phyloP scores from a whole-genome alignment of 2,888 invertebrate species.

The Schizotus pectinicornis region DNA sequence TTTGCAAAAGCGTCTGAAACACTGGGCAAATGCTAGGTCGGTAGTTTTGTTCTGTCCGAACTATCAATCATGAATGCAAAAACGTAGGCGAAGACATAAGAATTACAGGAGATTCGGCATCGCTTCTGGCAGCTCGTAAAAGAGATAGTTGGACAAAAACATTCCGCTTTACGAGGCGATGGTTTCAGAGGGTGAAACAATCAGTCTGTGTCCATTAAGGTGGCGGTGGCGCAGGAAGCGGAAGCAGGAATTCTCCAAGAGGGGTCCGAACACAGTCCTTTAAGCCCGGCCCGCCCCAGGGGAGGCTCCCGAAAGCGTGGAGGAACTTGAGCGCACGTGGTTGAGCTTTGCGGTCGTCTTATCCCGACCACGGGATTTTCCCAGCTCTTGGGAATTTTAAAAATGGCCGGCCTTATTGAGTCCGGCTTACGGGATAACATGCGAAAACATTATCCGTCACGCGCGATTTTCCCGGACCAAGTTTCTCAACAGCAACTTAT shows the following conservation, averaged over 20 bases:
- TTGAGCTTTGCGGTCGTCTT: conserved; percentile 40
- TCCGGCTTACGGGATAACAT: conserved; percentile 22
- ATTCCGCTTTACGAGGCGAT: conserved; percentile 38
- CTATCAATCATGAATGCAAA: conserved; percentile 36
- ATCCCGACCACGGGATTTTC: conserved; percentile 35
- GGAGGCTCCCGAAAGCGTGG: conserved; percentile 32
- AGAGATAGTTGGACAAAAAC: conserved; percentile 36
- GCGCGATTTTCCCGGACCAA: not conserved
- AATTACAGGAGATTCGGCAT: conserved; percentile 37
- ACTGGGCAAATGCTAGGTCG: too few species aligned
- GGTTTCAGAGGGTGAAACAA: conserved; percentile 42
- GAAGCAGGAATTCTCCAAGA: conserved; percentile 39
- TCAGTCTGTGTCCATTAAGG: conserved; percentile 45
- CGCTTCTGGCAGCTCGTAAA: conserved; percentile 42
- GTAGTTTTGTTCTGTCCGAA: not conserved
- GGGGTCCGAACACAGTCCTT: conserved; percentile 37
- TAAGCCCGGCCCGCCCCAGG: conserved; percentile 36
- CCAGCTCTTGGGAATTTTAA: conserved; percentile 29
- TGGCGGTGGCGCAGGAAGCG: conserved; percentile 33
- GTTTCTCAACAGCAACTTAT: too few species aligned
- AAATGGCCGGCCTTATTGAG: conserved; percentile 34
- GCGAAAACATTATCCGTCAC: conserved; percentile 11
- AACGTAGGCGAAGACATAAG: conserved; percentile 31
- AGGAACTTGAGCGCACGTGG: conserved; percentile 36
- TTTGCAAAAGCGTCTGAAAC: too few species aligned